phyloP scores from a whole-genome alignment of 2,113 vertebrate species.

The Alces alces region DNA sequence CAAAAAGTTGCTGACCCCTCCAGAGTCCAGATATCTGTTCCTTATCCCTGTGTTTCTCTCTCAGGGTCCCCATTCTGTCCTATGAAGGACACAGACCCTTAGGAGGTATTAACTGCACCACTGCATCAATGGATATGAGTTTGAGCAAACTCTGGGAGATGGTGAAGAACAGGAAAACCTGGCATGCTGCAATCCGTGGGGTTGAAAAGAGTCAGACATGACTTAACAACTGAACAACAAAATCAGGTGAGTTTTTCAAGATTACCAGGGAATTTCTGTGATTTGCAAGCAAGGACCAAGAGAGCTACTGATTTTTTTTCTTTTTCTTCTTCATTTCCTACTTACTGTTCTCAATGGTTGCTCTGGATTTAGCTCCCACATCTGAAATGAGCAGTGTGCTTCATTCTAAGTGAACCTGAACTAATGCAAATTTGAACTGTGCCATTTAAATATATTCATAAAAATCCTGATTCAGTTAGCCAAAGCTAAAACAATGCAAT shows the following conservation, averaged over 20 bases:
- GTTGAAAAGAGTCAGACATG: neutral
- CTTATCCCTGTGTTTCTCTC: neutral
- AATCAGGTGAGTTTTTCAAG: neutral
- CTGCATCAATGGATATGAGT: neutral
- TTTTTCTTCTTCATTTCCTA: neutral
- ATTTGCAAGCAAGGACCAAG: neutral
- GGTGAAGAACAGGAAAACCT: neutral
- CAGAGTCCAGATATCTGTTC: neutral
- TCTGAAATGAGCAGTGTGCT: neutral
- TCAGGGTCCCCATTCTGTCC: neutral
- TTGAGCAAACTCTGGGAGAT: neutral
- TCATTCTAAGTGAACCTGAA: slow-evolving; percentile 32
- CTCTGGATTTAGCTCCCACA: neutral
- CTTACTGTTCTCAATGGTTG: neutral
- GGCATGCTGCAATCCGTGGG: neutral
- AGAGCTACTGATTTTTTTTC: neutral
- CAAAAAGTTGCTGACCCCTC: neutral
- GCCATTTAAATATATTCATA: neutral
- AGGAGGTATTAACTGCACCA: neutral
- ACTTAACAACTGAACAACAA: neutral
- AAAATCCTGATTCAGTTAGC: neutral
- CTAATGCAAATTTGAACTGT: neutral
- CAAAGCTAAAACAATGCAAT: neutral
- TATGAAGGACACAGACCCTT: neutral
- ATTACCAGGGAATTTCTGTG: neutral